Evolutionary conservation across 2,113 vertebrate genomes (phyloP), one percentile per base, ranked within the genome.

Genomic region (Sterna hirundo): DNA sequence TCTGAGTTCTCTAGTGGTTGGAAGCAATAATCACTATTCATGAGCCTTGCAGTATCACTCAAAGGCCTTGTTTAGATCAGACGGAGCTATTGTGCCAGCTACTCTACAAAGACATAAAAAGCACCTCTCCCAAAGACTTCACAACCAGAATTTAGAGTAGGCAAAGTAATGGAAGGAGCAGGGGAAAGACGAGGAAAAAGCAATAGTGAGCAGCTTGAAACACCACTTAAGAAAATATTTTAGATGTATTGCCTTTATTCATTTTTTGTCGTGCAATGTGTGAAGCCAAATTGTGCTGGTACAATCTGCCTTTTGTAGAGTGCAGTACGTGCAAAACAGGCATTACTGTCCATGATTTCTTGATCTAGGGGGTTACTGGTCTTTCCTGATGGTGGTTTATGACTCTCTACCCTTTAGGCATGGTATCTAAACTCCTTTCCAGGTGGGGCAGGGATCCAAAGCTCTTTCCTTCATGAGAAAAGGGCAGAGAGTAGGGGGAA

Each of bases 1-100:
- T 23, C 54, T 85, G 81, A 89, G 81, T 88, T 94, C 62, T 95
- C 36, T 82, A 44, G 78, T 55, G 75, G 58, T 70, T 85, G 70
- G 52, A 89, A 96, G 89, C 36, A 83, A 80, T 94, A 89, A 95
- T 94, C 91, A 83, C 94, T 97, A 94, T 96, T 96, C 94, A 95
- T 94, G 91, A 95, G 70, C 75, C 74, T 89, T 91, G 54, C 61
- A 54, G 23, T 79, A 77, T 94, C 89, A 93, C 86, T 96, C 89
- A 93, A 85, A 95, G 74, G 54, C 72, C 86, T 96, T 72, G 81
- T 94, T 95, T 97, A 95, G 84, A 96, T 94, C 74, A 97, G 84
- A 96, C 58, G 61, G 78, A 72, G 83, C 81, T 93, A 64, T 86
- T 79, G 83, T 93, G 89, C 51, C 62, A 85, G 70, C 49, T 91